Evolutionary conservation across 2,797 vertebrate species (phyloP), one percentile per base, ranked within the genome.

Genomic region (Eupleurogrammus muticus): DNA sequence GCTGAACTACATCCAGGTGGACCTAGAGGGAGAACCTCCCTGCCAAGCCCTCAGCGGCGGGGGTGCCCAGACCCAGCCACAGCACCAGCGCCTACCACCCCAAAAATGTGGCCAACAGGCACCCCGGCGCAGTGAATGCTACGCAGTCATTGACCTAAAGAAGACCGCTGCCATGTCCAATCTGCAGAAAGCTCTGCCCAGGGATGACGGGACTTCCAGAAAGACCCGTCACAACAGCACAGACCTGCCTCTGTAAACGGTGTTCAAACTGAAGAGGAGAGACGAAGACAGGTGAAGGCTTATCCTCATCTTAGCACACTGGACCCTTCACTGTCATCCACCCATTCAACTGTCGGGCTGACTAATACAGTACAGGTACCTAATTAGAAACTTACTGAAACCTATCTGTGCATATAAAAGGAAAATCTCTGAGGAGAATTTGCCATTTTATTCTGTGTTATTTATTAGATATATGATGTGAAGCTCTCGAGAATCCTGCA

Each of bases 191-290:
- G 98, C 98, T 14, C 95, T 97, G 91, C 98, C 98, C 32, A 94
- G 96, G 64, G 98, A 99, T 21, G 98, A 99, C 24, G 98, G 98
- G 75, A 98, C 98, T 19, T 95, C 97, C 17, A 93, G 98, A 92
- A 99, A 99, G 92, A 99, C 98, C 56, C 95, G 98, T 76, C 98
- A 99, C 93, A 99, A 99, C 94, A 99, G 98, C 95, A 99, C 98
- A 55, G 98, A 99, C 94, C 96, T 99, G 95, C 98, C 98, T 89
- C 95, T 99, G 91, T 99, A 91, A 84, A 84, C 34, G 61, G 70
- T 76, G 75, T 83, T 77, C 46, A 63, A 70, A 90, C 73, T 88
- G 84, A 85, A 69, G 87, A 82, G 80, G 79, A 84, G 13, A 40
- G 58, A 88, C 40, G 81, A 89, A 88, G 82, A 87, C 79, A 82